Evolutionary conservation across 2,113 vertebrate genomes (phyloP), one percentile per base, ranked within the genome.

Genomic region (Ptychochromis oligacanthus): DNA sequence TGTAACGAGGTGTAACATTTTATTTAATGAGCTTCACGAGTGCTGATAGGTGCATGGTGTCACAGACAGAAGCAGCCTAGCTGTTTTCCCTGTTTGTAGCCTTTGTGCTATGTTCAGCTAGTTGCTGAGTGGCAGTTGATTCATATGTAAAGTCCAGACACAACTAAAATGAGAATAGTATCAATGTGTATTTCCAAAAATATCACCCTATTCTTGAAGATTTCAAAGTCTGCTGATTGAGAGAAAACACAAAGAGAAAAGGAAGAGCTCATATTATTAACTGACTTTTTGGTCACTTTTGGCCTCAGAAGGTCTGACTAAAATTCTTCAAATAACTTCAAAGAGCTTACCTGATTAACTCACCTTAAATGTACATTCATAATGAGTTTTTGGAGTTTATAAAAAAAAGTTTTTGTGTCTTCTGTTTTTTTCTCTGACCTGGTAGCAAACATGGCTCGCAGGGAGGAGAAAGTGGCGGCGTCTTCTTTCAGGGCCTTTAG

Each of bases 401-500:
- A 17, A 49, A 49, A 17, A 3, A 52, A 18, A 17, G 2, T 52
- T 20, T 28, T 49, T 15, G 9, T 1, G 18, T 26, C 3, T 46
- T 67, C 40, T 28, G 40, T 28, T 65, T 79, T 46, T 43, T 20
- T 54, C 26, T 77, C 93, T 90, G 91, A 99, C 98, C 98, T 98
- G 91, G 97, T 99, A 79, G 98, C 97, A 84, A 99, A 99, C 98
- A 99, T 97, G 62, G 98, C 97, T 90, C 98, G 95, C 76, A 99
- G 95, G 80, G 98, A 99, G 76, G 98, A 99, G 96, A 99, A 99
- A 12, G 98, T 99, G 81, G 98, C 98, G 0, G 98, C 97, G 20
- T 99, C 98, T 93, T 99, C 98, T 90, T 97, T 99, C 86, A 99
- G 91, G 78, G 98, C 98, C 93, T 99, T 99, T 43, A 99, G 93